Evolutionary conservation across 2,797 vertebrate genomes (phyloP).

Genomic region (Helicolenus hilgendorfi): DNA sequence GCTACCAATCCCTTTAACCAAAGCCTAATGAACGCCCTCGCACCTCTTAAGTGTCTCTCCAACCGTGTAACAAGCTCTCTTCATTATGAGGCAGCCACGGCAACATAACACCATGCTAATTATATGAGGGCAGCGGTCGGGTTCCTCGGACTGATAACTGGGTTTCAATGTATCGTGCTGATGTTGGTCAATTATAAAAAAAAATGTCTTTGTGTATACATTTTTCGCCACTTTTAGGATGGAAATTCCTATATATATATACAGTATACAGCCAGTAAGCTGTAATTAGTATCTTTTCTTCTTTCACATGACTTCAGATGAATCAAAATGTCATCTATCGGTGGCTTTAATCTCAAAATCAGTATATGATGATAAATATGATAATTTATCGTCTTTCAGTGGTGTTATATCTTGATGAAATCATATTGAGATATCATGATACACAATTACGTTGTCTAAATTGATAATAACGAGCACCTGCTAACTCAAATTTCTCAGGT

Average conservation of each 20-base stretch:
- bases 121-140: conserved; percentile 30
- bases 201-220: conserved; percentile 1
- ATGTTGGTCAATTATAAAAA: conserved; percentile 31
- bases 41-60: conserved; percentile 79
- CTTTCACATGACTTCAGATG: no score
- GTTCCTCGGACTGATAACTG: conserved; percentile 9
- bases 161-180: conserved; percentile 22
- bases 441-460: no score
- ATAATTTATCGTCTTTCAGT: neutral
- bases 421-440: no score
- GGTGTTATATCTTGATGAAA: no score
- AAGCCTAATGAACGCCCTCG: conserved; percentile 74
- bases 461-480: neutral
- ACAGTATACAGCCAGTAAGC: neutral
- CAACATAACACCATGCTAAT: conserved; percentile 68
- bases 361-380: neutral
- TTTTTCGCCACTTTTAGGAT: neutral
- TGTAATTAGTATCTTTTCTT: no score
- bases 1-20: conserved; percentile 78
- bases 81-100: conserved; percentile 69
- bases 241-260: neutral
- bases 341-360: conserved; percentile 47
- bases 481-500: neutral
- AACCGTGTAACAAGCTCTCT: conserved; percentile 75
- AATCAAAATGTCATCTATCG: neutral